A percentile compares a stretch with the other conserved stretches of the same genome.
phyloP scores from a whole-genome alignment of 2,797 vertebrate genomes.

The Uromys caudimaculatus region DNA sequence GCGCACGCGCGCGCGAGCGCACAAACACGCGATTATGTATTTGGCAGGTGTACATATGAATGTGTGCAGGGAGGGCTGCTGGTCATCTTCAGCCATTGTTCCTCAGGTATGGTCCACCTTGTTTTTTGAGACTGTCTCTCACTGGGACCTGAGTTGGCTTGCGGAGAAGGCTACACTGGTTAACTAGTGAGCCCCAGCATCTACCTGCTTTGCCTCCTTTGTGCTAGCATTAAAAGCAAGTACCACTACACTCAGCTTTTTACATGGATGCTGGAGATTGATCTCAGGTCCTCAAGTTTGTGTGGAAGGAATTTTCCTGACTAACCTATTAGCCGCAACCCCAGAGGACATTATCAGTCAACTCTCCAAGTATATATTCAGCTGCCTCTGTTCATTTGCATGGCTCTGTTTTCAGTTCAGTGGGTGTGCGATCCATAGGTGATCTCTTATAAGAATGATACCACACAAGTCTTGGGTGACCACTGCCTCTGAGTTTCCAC shows the following conservation, averaged over 20 bases:
- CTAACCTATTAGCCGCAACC: background rate
- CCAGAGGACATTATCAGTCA: background rate
- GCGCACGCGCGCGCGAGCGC: no score
- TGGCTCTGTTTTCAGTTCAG: background rate
- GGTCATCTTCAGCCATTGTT: background rate
- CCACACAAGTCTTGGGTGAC: constrained; percentile 9
- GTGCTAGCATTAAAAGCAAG: background rate
- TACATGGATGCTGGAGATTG: no score
- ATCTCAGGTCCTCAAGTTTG: background rate
- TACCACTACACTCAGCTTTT: no score
- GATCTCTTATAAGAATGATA: constrained; percentile 48
- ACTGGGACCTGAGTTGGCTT: background rate
- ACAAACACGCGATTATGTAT: no score
- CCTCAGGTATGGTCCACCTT: no score
- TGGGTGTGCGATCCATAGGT: background rate
- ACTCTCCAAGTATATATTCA: background rate
- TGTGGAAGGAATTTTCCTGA: background rate
- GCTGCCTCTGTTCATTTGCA: background rate
- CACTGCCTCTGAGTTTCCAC: constrained; percentile 21
- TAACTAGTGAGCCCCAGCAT: background rate
- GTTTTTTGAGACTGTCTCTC: background rate
- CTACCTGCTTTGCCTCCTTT: background rate
- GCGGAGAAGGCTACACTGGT: background rate
- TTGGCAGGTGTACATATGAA: background rate
- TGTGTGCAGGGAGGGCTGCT: background rate